phyloP scores from a whole-genome alignment of 2,797 vertebrate genomes.

The Netta rufina region DNA sequence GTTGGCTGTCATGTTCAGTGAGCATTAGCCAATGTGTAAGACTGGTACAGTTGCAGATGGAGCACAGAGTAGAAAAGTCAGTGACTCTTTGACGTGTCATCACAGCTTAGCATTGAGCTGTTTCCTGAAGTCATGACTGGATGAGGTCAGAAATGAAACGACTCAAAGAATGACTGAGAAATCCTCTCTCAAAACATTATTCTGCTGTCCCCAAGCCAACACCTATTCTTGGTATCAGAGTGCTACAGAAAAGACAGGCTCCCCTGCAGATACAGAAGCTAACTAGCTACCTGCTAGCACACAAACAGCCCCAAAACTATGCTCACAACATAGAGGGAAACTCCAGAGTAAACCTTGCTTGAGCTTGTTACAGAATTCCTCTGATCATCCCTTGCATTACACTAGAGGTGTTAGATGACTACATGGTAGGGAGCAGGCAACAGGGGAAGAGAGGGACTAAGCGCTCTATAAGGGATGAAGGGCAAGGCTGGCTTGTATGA shows the following conservation, averaged over 20 bases:
- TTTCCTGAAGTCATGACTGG: not conserved
- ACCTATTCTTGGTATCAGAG: accelerated
- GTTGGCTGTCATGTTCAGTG: not conserved
- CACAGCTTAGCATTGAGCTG: not conserved
- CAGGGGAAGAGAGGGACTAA: not conserved
- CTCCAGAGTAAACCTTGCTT: not conserved
- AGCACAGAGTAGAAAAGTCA: not conserved
- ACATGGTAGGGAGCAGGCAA: too few species aligned
- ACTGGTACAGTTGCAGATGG: not conserved
- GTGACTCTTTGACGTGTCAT: not conserved
- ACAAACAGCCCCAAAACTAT: not conserved
- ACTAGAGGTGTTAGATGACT: too few species aligned
- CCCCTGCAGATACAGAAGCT: not conserved
- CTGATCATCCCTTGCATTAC: too few species aligned
- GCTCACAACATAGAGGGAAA: not conserved
- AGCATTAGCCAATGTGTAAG: not conserved
- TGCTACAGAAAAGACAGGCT: not conserved
- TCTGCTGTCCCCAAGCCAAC: not conserved
- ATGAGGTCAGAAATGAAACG: not conserved
- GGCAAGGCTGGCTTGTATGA: not conserved
- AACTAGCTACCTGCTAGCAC: not conserved
- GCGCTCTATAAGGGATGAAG: not conserved
- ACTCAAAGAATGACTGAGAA: not conserved
- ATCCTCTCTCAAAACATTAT: not conserved
- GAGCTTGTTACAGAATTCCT: not conserved